Conservation (phyloP, 1,140 invertebrate genomes). For the Phymorhynchus buccinoides region DNA sequence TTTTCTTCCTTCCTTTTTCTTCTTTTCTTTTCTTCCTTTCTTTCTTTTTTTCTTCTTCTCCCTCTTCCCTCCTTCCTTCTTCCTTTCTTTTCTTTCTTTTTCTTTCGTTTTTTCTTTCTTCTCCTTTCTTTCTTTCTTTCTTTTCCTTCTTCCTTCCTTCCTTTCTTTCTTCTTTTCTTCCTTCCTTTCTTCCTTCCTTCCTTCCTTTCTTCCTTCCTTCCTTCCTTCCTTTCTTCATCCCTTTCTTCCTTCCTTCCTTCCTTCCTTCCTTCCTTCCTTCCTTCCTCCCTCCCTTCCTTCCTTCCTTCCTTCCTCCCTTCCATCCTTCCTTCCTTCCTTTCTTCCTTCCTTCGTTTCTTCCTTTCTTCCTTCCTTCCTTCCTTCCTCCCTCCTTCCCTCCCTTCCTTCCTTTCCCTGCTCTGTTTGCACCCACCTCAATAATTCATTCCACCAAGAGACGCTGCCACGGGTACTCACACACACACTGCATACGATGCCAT, state of each 20-base stretch:
- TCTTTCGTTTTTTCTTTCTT: background rate
- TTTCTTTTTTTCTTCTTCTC: background rate
- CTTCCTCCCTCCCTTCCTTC: constrained; percentile 24
- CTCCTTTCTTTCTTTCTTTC: background rate
- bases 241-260: background rate
- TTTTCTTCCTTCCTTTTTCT: background rate
- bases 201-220: background rate
- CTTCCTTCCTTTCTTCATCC: background rate
- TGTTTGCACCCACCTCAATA: no score
- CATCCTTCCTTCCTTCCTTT: background rate
- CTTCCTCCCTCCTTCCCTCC: constrained; percentile 11
- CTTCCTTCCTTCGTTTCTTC: no score
- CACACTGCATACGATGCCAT: no score
- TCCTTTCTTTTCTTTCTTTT: background rate
- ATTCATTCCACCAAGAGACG: no score
- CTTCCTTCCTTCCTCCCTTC: background rate
- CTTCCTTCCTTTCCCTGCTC: background rate
- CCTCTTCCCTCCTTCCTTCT: background rate
- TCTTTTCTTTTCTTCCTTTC: background rate
- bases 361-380: background rate
- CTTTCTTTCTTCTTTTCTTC: background rate
- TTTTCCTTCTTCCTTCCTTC: background rate
- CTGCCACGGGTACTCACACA: no score
- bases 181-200: background rate
- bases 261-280: background rate